Evolutionary conservation across 2,113 vertebrate genomes (phyloP).

Genomic region (Pedetes capensis): DNA sequence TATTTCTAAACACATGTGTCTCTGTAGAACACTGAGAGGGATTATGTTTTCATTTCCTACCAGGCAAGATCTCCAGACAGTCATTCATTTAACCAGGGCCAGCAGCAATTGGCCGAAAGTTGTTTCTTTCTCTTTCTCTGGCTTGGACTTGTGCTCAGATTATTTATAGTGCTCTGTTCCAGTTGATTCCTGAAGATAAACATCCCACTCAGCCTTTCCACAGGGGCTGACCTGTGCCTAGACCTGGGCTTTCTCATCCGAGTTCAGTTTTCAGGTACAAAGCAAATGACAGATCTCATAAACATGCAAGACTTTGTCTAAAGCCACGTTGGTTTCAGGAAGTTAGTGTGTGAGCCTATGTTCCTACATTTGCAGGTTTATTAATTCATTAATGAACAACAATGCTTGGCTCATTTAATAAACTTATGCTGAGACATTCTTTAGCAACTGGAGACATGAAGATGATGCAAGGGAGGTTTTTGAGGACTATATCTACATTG

Average conservation of each 20-base stretch:
- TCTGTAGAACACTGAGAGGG: not conserved
- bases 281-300: not conserved
- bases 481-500: too few species aligned
- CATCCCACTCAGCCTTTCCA: not conserved
- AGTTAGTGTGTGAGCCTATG: not conserved
- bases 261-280: not conserved
- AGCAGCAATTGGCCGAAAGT: not conserved
- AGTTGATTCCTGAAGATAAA: constrained; percentile 53
- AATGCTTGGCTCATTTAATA: not conserved
- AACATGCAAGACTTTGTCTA: not conserved
- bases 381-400: not conserved
- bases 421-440: not conserved
- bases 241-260: constrained; percentile 52
- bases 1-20: not conserved
- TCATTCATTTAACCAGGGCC: not conserved
- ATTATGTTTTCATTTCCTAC: not conserved
- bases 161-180: constrained; percentile 52
- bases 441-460: not conserved
- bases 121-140: constrained; percentile 27
- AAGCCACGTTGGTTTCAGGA: not conserved
- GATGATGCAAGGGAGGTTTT: not conserved
- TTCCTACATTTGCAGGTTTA: not conserved
- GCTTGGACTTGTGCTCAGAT: constrained; percentile 13
- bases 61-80: not conserved
- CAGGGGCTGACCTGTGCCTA: not conserved